These are phyloP conservation scores for Galeopterus variegatus DNA, from an alignment of 2,113 vertebrate genomes.

Conservation along the genomic window DNA sequence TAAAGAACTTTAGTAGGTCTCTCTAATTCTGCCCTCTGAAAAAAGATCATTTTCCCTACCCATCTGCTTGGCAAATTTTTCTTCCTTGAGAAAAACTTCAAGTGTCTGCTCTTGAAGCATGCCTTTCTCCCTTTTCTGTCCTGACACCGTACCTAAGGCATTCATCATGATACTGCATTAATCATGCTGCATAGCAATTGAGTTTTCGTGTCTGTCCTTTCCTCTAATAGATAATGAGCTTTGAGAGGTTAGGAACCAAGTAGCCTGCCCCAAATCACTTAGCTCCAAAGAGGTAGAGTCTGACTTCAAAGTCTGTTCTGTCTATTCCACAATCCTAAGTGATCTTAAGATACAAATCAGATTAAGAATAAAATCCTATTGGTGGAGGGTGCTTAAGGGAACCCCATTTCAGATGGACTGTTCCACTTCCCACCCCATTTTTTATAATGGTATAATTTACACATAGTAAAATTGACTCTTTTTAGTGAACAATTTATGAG, in stretches of 20 bases:
- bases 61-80: neutral
- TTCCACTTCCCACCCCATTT: neutral
- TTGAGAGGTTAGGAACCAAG: neutral
- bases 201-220: neutral
- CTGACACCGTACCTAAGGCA: neutral
- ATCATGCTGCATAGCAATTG: neutral
- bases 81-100: neutral
- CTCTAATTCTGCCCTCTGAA: neutral
- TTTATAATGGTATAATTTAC: neutral
- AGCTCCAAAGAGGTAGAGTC: neutral
- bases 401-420: neutral
- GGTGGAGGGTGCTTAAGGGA: neutral
- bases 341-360: neutral
- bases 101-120: neutral
- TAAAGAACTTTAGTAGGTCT: neutral
- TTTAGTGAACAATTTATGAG: neutral
- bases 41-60: neutral
- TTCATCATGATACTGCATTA: neutral
- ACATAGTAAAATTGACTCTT: neutral
- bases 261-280: neutral
- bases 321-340: neutral
- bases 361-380: neutral
- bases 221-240: neutral
- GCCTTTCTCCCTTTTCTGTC: neutral
- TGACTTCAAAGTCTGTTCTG: constrained; percentile 2